These are phyloP conservation scores for Contarinia nasturtii DNA, from an alignment of 1,140 invertebrate species.

Conservation along the genomic window DNA sequence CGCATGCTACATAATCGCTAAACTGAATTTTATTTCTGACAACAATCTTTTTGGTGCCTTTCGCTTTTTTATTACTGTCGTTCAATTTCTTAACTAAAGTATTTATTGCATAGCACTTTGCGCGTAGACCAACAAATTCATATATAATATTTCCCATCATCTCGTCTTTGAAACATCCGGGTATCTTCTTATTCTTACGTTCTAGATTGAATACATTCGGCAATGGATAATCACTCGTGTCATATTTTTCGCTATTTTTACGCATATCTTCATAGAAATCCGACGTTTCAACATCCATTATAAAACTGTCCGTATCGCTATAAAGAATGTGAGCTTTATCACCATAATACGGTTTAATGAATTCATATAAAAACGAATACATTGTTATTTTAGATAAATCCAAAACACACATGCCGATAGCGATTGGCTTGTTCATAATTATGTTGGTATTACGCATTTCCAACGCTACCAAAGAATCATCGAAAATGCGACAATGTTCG, in stretches of 20 bases:
- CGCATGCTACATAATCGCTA: neutral
- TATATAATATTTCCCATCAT: constrained; percentile 5
- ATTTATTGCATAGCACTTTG: constrained; percentile 7
- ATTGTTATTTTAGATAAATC: constrained; percentile 21
- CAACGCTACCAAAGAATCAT: constrained; percentile 19
- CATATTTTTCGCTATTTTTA: neutral
- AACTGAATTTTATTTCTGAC: neutral
- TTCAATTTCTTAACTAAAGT: no score
- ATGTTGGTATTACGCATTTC: constrained; percentile 17
- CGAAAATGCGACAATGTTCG: constrained; percentile 15
- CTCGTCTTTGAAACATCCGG: constrained; percentile 6
- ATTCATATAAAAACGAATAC: constrained; percentile 17
- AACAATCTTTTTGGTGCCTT: neutral
- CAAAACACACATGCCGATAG: constrained; percentile 22
- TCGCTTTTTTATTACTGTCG: neutral
- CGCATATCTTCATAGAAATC: constrained; percentile 22
- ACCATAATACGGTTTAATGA: constrained; percentile 13
- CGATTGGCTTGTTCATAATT: constrained; percentile 23
- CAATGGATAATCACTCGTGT: constrained; percentile 9
- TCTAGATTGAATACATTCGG: no score
- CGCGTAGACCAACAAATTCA: constrained; percentile 7
- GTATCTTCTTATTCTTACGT: constrained; percentile 4
- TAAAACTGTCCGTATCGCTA: constrained; percentile 25
- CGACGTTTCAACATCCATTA: constrained; percentile 21
- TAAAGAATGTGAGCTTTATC: constrained; percentile 11